Percentiles rank a stretch among this genome's conserved stretches.
These are phyloP conservation scores for Hydrolagus affinis DNA, from an alignment of 2,113 vertebrate genomes.

Conservation along the genomic window DNA sequence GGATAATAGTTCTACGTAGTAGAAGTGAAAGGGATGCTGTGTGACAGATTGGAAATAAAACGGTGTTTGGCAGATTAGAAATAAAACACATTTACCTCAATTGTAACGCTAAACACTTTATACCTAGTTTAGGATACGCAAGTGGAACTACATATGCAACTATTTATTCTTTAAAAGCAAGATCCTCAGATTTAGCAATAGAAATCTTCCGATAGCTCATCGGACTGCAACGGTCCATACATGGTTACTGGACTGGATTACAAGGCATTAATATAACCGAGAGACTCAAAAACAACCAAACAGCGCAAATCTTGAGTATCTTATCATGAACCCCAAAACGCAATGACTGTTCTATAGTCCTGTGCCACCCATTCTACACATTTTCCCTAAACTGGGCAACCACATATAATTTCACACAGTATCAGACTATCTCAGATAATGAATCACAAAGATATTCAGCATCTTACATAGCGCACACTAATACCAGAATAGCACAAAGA, in stretches of 20 bases:
- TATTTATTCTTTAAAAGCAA: background rate
- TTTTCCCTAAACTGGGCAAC: background rate
- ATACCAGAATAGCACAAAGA: background rate
- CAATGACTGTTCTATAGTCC: too few species aligned
- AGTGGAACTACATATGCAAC: background rate
- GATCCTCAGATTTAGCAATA: background rate
- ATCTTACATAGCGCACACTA: background rate
- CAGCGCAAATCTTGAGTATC: too few species aligned
- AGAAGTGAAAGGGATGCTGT: background rate
- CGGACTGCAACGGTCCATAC: background rate
- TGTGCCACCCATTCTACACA: too few species aligned
- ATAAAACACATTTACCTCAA: background rate
- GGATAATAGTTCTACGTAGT: background rate
- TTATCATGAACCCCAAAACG: too few species aligned
- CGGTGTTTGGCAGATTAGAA: background rate
- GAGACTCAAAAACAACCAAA: background rate
- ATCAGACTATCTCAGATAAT: background rate
- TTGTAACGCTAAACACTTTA: background rate
- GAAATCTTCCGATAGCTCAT: background rate
- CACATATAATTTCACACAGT: background rate
- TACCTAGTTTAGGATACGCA: background rate
- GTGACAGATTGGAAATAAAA: background rate
- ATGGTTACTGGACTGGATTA: background rate
- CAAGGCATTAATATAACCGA: background rate
- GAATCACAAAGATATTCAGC: conserved; percentile 1